These are phyloP conservation scores for Epinotia bilunana DNA, from an alignment of 2,888 invertebrate genomes.

Conservation along the genomic window DNA sequence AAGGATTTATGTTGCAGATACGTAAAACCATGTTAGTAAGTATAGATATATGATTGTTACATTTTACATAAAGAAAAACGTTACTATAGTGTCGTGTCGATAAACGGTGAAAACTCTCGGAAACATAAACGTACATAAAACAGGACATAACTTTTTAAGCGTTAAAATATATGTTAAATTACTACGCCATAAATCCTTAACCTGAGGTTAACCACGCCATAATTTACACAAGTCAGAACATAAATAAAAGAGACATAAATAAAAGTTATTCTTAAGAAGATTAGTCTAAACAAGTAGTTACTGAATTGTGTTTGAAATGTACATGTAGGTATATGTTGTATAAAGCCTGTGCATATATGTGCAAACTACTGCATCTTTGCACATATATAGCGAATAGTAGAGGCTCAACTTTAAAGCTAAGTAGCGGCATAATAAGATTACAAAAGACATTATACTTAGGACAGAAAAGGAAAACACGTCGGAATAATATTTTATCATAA, in stretches of 20 bases:
- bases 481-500: not conserved
- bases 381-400: constrained; percentile 22
- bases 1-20: constrained; percentile 34
- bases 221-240: constrained; percentile 32
- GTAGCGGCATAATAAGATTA: constrained; percentile 14
- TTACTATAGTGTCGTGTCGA: not conserved
- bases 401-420: constrained; percentile 17
- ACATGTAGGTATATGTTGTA: constrained; percentile 36
- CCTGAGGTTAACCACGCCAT: constrained; percentile 24
- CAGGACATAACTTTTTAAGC: constrained; percentile 2
- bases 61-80: not conserved
- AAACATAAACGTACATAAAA: not conserved
- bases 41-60: not conserved
- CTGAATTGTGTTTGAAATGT: constrained; percentile 41
- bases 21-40: not conserved
- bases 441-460: constrained; percentile 22
- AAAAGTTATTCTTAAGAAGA: constrained; percentile 28
- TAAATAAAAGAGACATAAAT: constrained; percentile 2
- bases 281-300: constrained; percentile 42
- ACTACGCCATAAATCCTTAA: constrained; percentile 29
- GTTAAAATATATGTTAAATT: not conserved
- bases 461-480: constrained; percentile 8
- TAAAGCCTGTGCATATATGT: constrained; percentile 30
- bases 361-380: constrained; percentile 35
- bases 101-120: not conserved